Evolutionary conservation across 2,113 vertebrate genomes (phyloP).

Genomic region (Chiloscyllium plagiosum): DNA sequence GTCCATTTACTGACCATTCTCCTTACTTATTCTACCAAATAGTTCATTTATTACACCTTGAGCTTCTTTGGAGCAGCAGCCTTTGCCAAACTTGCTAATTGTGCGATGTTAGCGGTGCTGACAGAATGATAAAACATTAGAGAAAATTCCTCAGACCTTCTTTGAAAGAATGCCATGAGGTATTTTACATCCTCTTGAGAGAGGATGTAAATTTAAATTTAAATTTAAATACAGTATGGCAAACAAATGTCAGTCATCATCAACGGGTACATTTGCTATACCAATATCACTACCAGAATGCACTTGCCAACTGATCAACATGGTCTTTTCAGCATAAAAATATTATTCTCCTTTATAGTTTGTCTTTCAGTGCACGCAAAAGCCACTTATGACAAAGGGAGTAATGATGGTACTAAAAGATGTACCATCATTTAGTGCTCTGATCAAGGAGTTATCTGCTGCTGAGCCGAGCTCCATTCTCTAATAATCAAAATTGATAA

Average conservation of each 20-base stretch:
- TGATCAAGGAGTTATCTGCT: not conserved
- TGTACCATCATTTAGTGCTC: not conserved
- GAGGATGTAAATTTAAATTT: too few relatives aligned
- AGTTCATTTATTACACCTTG: not conserved
- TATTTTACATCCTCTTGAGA: too few relatives aligned
- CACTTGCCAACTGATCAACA: too few relatives aligned
- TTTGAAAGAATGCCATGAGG: too few relatives aligned
- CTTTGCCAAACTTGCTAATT: too few relatives aligned
- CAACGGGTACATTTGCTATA: too few relatives aligned
- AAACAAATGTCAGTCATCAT: too few relatives aligned
- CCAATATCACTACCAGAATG: too few relatives aligned
- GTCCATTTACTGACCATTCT: not conserved
- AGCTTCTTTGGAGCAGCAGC: not conserved
- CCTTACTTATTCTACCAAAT: not conserved
- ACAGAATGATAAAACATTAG: too few relatives aligned
- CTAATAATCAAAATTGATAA: not conserved
- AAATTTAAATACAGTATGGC: too few relatives aligned
- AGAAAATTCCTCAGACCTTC: too few relatives aligned
- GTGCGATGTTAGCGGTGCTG: too few relatives aligned
- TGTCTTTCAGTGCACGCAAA: not conserved
- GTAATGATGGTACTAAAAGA: not conserved
- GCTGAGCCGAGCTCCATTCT: not conserved
- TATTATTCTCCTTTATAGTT: not conserved
- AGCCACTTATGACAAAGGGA: not conserved
- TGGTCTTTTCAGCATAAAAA: not conserved